Evolutionary conservation across 2,888 invertebrate species (phyloP), one percentile per base, ranked within the genome.

Genomic region (Lithophane socia): DNA sequence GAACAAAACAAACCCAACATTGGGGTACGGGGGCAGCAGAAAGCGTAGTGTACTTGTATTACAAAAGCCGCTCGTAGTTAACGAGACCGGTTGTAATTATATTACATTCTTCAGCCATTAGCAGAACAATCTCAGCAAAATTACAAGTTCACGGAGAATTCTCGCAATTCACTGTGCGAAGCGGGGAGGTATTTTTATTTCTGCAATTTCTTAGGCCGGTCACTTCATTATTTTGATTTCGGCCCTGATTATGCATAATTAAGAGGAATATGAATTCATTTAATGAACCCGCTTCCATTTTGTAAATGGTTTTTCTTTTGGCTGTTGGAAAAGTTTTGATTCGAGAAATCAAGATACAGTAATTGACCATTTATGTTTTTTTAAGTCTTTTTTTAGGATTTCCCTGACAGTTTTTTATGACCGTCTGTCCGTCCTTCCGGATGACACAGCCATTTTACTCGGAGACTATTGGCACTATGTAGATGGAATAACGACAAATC

Each of bases 91-190:
- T 84, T 92, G 93, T 94, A 95, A 95, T 95, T 95, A 93, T 92
- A 94, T 95, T 94, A 94, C 92, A 94, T 94, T 95, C 94, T 93
- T 93, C 90, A 88, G 90, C 87, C 90, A 93, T 94, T 93, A 93
- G 91, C 91, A 92, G 94, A 92, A 94, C 93, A 95, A 95, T 95
- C 95, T 93, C 94, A 86, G 92, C 87, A 89, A 92, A 94, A 95
- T 94, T 94, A 94, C 93, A 92, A 91, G 90, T 91, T 90, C 86
- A 89, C 88, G 83, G 88, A 83, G 90, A 93, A 93, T 93, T 91
- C 90, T 86, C 86, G 83, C 90, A 87, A 91, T 90, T 90, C 90
- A 84, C 75, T 58, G 69, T 49, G 85, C 85, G 84, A 77, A 67
- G 67, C 75, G 77, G 58, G 52, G 79, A 71, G 71, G 78, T 74